Evolutionary conservation across 1,140 invertebrate species (phyloP).

Genomic region (Coelopa frigida): DNA sequence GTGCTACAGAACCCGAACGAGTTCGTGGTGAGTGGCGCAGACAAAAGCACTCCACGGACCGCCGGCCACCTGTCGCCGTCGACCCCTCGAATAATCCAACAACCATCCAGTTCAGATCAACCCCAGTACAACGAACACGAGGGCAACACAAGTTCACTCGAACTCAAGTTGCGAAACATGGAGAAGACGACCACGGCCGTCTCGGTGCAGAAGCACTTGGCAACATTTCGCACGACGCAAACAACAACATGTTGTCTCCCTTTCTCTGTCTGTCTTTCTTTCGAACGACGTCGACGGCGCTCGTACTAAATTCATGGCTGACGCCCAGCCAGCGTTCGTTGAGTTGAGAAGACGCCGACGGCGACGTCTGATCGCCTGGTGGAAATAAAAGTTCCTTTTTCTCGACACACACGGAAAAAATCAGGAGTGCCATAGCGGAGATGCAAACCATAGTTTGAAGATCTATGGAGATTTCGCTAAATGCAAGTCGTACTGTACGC

Average conservation of each 20-base stretch:
- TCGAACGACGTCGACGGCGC: not conserved
- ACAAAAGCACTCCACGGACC: no score
- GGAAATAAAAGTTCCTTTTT: constrained; percentile 11
- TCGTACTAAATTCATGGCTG: no score
- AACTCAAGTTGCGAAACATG: not conserved
- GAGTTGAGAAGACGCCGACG: not conserved
- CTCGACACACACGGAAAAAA: constrained; percentile 6
- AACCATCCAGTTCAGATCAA: not conserved
- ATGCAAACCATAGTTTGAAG: no score
- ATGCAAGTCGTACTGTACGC: no score
- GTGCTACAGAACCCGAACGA: constrained; percentile 8
- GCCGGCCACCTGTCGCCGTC: constrained; percentile 5
- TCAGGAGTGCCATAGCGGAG: no score
- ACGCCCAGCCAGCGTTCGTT: no score
- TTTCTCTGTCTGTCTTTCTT: not conserved
- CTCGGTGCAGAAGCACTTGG: no score
- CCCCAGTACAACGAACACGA: not conserved
- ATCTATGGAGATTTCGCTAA: no score
- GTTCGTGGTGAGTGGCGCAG: no score
- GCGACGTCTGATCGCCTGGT: constrained; percentile 7
- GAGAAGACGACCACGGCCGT: no score
- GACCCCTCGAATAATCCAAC: not conserved
- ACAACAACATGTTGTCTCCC: not conserved
- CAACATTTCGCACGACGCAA: not conserved
- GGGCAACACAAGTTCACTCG: constrained; percentile 9